Evolutionary conservation across 2,113 vertebrate genomes (phyloP), one percentile per base, ranked within the genome.

Genomic region (Macroglossus sobrinus): DNA sequence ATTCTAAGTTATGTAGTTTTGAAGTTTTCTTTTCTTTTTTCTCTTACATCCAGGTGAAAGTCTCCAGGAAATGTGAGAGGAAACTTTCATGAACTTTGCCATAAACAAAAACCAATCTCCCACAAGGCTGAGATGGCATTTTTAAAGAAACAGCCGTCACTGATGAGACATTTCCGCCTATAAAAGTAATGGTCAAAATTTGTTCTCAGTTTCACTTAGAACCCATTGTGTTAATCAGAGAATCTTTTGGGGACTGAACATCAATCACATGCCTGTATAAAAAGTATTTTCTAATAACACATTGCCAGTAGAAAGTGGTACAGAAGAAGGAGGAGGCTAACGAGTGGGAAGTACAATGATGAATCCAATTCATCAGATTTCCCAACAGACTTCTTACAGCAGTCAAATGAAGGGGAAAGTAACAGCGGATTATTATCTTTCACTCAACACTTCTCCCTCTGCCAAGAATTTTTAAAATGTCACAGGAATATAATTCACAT

Each of bases 401-500:
- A 89, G 97, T 74, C 68, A 96, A 95, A 96, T 74, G 72, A 93
- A 94, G 89, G 72, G 72, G 66, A 96, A 97, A 91, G 92, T 95
- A 98, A 98, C 0, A 5, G 63, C 18, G 61, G 87, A 96, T 98
- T 97, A 96, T 90, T 97, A 92, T 84, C 92, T 97, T 98, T 98
- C 97, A 97, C 94, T 97, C 96, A 97, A 89, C 94, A 92, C 89
- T 89, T 97, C 38, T 84, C 76, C 89, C 55, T 93, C 97, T 96
- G 97, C 97, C 98, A 98, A 98, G 63, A 96, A 95, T 97, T 97
- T 97, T 92, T 97, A 84, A 79, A 98, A 98, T 75, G 92, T 98
- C 0, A 0, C 85, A 97, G 96, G 97, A 98, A 98, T 98, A 96
- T 89, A 95, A 96, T 96, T 98, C 98, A 97, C 95, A 78, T 94